Evolutionary conservation across 2,888 invertebrate species (phyloP).

Genomic region (Lasioglossum pauxillum): DNA sequence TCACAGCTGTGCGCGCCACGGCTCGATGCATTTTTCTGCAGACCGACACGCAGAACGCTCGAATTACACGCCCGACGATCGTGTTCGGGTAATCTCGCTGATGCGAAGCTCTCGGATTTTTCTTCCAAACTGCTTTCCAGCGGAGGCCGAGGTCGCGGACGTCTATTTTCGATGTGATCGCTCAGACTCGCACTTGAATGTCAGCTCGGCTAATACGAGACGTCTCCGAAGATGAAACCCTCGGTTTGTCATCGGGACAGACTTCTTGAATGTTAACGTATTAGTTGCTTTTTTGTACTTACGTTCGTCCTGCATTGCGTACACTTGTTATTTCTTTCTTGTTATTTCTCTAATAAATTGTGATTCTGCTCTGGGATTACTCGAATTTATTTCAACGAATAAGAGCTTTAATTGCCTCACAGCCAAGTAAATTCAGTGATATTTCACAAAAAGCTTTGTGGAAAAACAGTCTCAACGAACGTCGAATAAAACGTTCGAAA

Average conservation of each 20-base stretch:
- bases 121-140: neutral
- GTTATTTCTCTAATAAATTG: neutral
- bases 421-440: too few species aligned
- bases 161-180: neutral
- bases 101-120: neutral
- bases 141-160: neutral
- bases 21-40: conserved; percentile 15
- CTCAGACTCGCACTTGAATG: neutral
- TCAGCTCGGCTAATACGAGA: neutral
- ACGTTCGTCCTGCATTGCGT: too few species aligned
- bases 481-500: too few species aligned
- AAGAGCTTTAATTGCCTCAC: too few species aligned
- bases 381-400: too few species aligned
- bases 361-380: neutral
- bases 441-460: too few species aligned
- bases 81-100: conserved; percentile 33
- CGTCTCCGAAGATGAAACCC: neutral
- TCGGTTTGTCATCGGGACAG: neutral
- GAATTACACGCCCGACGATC: conserved; percentile 24
- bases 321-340: neutral
- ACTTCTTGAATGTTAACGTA: neutral
- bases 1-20: conserved; percentile 23
- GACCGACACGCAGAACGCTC: conserved; percentile 30
- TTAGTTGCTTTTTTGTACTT: too few species aligned
- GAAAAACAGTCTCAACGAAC: too few species aligned